These are phyloP conservation scores for Podiceps cristatus DNA, from an alignment of 2,113 vertebrate species.

Conservation along the genomic window DNA sequence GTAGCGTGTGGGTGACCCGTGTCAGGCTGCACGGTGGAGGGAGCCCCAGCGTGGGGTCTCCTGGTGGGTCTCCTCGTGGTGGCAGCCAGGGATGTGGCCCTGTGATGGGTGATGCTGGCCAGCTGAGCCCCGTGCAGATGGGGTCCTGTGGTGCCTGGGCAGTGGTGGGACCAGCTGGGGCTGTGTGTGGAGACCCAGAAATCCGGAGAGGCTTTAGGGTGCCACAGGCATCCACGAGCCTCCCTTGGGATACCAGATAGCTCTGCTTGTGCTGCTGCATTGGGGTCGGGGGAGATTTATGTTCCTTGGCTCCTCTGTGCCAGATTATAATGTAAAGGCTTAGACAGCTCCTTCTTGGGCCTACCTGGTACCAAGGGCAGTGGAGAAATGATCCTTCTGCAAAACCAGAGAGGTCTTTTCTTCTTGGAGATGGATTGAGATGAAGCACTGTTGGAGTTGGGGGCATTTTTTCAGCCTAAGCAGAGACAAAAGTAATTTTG, in stretches of 20 bases:
- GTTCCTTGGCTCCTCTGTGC: background rate
- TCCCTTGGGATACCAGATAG: background rate
- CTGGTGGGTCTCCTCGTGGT: background rate
- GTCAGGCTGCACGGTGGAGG: background rate
- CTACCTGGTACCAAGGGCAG: background rate
- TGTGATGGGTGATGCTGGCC: background rate
- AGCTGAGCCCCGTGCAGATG: fast-evolving
- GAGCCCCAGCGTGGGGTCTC: fast-evolving
- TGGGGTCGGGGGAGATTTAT: background rate
- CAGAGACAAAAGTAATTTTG: background rate
- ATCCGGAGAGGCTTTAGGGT: background rate
- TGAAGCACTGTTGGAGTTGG: background rate
- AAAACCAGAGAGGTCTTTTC: background rate
- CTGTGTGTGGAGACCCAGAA: background rate
- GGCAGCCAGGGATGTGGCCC: background rate
- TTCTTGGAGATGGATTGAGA: background rate
- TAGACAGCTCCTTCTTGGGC: background rate
- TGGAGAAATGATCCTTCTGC: background rate
- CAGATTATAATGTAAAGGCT: background rate
- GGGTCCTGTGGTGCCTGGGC: background rate
- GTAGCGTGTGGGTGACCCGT: background rate
- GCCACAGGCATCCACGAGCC: fast-evolving
- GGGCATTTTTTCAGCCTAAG: background rate
- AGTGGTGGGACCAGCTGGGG: background rate
- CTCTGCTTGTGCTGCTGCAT: background rate